These are phyloP conservation scores for Aethes cnicana DNA, from an alignment of 2,888 invertebrate genomes.

Conservation along the genomic window DNA sequence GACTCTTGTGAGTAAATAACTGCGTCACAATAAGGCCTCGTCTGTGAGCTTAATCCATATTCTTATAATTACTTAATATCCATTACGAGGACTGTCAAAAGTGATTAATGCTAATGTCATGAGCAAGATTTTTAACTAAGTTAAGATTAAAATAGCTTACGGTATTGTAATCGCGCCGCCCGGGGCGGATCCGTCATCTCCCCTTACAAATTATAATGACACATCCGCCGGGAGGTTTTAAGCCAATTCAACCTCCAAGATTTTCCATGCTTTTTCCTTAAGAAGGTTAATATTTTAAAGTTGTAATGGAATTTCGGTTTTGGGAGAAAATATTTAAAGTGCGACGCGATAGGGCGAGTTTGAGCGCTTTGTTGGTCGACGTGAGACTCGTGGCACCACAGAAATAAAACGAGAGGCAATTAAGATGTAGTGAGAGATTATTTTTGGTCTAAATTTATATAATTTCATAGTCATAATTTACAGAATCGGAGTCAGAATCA, in stretches of 20 bases:
- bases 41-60: not conserved
- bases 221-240: slow-evolving; percentile 77
- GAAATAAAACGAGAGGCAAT: too few relatives aligned
- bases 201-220: slow-evolving; percentile 80
- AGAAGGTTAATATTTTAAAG: slow-evolving; percentile 42
- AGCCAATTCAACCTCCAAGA: slow-evolving; percentile 74
- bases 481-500: too few relatives aligned
- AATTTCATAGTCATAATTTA: too few relatives aligned
- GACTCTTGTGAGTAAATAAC: not conserved
- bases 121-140: slow-evolving; percentile 82
- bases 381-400: too few relatives aligned
- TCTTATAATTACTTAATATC: slow-evolving; percentile 67
- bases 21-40: not conserved
- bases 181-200: slow-evolving; percentile 77
- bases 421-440: too few relatives aligned
- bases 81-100: slow-evolving; percentile 76
- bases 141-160: slow-evolving; percentile 82
- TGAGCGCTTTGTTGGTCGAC: too few relatives aligned
- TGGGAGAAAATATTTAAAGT: slow-evolving; percentile 7
- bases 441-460: too few relatives aligned
- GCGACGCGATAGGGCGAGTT: not conserved
- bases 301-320: slow-evolving; percentile 37
- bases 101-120: slow-evolving; percentile 80
- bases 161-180: slow-evolving; percentile 72
- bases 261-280: slow-evolving; percentile 57